Evolutionary conservation across 1,140 invertebrate genomes (phyloP).

Genomic region (Diuraphis noxia): DNA sequence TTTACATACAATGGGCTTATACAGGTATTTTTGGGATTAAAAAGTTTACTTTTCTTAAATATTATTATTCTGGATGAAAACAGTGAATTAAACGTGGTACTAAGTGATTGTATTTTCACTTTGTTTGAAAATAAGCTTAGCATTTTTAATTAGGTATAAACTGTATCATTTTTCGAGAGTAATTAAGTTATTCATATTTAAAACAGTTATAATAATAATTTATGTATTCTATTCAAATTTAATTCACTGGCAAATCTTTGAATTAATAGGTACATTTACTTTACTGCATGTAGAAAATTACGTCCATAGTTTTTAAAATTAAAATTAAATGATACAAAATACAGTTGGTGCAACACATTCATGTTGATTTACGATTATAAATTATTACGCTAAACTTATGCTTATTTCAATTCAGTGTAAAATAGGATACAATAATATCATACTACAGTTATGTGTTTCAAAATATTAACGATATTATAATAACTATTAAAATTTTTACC

Average conservation of each 20-base stretch:
- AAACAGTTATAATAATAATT: not conserved
- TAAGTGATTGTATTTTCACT: not conserved
- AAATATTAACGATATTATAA: not conserved
- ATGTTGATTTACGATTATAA: not conserved
- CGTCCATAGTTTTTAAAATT: not conserved
- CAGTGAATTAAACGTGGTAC: not conserved
- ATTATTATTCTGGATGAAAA: not conserved
- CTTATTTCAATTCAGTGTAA: not conserved
- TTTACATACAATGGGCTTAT: not conserved
- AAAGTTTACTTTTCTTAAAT: slow-evolving; percentile 1
- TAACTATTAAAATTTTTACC: not conserved
- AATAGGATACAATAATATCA: not conserved
- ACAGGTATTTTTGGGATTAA: not conserved
- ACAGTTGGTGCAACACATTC: not conserved
- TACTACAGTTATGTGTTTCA: not conserved
- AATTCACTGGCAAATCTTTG: not conserved
- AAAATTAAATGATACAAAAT: not conserved
- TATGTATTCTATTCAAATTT: not conserved
- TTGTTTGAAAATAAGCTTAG: slow-evolving; percentile 10
- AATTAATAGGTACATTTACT: not conserved
- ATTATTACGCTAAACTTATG: not conserved
- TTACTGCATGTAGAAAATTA: not conserved
- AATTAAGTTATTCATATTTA: not conserved
- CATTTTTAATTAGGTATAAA: slow-evolving; percentile 9
- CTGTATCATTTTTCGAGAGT: not conserved